Evolutionary conservation across 2,888 invertebrate species (phyloP).

Genomic region (Aphidius colemani): DNA sequence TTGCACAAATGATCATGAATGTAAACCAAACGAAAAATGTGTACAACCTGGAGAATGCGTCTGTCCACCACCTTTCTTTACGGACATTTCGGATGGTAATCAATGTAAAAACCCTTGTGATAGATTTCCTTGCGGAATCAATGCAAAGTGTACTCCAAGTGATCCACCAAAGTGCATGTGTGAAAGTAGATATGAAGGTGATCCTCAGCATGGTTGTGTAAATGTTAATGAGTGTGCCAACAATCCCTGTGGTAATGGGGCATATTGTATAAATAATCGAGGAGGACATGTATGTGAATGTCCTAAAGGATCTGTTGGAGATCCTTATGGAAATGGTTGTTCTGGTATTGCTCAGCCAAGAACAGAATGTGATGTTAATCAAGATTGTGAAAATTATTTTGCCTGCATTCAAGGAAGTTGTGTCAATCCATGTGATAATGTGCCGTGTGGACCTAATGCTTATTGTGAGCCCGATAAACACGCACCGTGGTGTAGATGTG

Average conservation of each 20-base stretch:
- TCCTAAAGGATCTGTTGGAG: slow-evolving; percentile 80
- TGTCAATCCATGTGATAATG: slow-evolving; percentile 77
- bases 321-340: slow-evolving; percentile 85
- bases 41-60: slow-evolving; percentile 90
- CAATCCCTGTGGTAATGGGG: slow-evolving; percentile 85
- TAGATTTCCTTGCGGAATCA: slow-evolving; percentile 86
- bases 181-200: slow-evolving; percentile 83
- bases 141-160: slow-evolving; percentile 86
- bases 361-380: slow-evolving; percentile 72
- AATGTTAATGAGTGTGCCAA: slow-evolving; percentile 87
- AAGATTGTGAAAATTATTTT: slow-evolving; percentile 80
- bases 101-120: slow-evolving; percentile 91
- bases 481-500: slow-evolving; percentile 86
- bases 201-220: slow-evolving; percentile 81
- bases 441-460: slow-evolving; percentile 82
- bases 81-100: slow-evolving; percentile 80
- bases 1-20: slow-evolving; percentile 82
- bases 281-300: slow-evolving; percentile 87
- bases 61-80: slow-evolving; percentile 88
- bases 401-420: slow-evolving; percentile 80
- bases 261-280: slow-evolving; percentile 84
- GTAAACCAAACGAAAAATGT: slow-evolving; percentile 85
- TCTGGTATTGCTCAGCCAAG: slow-evolving; percentile 63
- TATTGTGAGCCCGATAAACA: slow-evolving; percentile 88
- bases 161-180: slow-evolving; percentile 91